Conservation (phyloP, 2,113 vertebrate genomes). For the Clarias batrachus region DNA sequence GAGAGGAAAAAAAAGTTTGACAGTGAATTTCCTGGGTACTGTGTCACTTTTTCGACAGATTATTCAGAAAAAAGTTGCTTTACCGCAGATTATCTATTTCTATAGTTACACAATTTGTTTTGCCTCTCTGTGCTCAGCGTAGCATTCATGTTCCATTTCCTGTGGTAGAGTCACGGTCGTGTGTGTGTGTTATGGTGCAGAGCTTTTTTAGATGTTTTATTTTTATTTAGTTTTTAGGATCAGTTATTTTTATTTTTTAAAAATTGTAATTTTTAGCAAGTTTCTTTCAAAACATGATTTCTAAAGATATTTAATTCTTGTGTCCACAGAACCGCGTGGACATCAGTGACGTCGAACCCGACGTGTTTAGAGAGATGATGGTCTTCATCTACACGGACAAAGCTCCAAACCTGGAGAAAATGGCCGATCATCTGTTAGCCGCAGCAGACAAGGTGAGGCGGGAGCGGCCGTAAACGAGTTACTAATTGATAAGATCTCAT, state of each 20-base stretch:
- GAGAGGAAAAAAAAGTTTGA: not conserved
- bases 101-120: not conserved
- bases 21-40: not conserved
- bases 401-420: constrained; percentile 96
- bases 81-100: not conserved
- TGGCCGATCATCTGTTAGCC: constrained; percentile 96
- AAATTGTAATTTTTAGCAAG: not conserved
- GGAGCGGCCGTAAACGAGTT: not conserved
- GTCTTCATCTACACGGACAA: constrained; percentile 98
- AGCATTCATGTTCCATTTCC: not conserved
- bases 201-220: not conserved
- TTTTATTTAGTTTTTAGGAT: not conserved
- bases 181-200: not conserved
- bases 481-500: constrained; percentile 13
- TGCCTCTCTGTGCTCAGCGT: not conserved
- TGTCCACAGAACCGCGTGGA: constrained; percentile 89
- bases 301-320: not conserved
- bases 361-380: constrained; percentile 99
- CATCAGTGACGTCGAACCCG: constrained; percentile 97
- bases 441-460: constrained; percentile 91
- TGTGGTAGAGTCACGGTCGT: not conserved
- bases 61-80: not conserved
- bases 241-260: not conserved
- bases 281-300: not conserved
- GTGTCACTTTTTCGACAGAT: not conserved